A percentile compares a stretch with the other conserved stretches of the same genome.
phyloP scores from a whole-genome alignment of 2,797 vertebrate genomes.

The Anguilla megastoma region DNA sequence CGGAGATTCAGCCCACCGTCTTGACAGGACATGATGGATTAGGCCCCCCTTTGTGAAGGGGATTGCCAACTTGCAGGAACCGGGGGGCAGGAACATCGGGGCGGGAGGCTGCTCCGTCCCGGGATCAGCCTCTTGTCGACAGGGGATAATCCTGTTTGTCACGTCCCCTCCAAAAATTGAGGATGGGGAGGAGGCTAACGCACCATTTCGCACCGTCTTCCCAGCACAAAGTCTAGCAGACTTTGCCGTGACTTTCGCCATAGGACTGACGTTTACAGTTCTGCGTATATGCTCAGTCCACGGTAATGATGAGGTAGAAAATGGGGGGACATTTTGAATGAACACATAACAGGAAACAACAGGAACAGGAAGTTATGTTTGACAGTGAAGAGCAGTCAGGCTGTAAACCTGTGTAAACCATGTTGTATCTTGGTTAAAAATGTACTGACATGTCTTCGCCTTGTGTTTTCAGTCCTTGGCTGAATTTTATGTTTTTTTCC shows the following conservation, averaged over 20 bases:
- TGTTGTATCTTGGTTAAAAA: neutral
- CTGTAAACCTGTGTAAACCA: neutral
- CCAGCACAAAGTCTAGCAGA: neutral
- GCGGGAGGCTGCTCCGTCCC: constrained; percentile 38
- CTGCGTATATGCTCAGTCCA: neutral
- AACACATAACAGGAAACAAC: neutral
- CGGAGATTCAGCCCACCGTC: constrained; percentile 57
- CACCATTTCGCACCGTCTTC: neutral
- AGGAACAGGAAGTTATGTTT: neutral
- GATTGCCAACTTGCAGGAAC: constrained; percentile 51
- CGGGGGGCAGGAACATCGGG: constrained; percentile 32
- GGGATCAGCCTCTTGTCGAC: constrained; percentile 55
- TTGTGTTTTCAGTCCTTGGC: neutral
- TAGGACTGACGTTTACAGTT: neutral
- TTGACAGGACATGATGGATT: constrained; percentile 60
- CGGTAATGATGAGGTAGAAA: neutral
- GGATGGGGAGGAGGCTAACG: constrained; percentile 15
- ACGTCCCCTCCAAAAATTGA: constrained; percentile 49
- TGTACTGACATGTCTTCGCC: neutral
- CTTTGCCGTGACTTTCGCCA: neutral
- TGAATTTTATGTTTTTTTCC: neutral
- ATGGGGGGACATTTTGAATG: neutral
- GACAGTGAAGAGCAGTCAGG: neutral
- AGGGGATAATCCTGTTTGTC: constrained; percentile 61
- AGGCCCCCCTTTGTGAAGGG: constrained; percentile 44